A percentile compares a stretch with the other conserved stretches of the same genome.
Evolutionary conservation across 2,113 vertebrate genomes (phyloP).

Genomic region (Chaetorhynchus papuensis): DNA sequence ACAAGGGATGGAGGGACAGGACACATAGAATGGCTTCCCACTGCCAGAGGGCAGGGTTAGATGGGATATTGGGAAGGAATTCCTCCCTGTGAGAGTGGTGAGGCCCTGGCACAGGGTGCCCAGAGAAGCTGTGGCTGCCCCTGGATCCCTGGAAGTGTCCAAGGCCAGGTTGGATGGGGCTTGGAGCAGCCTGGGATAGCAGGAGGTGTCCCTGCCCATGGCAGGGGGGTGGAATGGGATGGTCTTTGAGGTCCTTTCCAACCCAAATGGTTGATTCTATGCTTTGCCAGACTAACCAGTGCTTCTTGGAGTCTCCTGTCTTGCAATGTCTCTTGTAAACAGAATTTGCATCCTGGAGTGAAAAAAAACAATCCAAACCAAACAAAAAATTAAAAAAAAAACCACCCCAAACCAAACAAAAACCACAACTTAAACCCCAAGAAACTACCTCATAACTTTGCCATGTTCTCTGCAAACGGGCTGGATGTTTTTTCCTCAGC

Average conservation of each 20-base stretch:
- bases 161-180: accelerated
- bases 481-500: neutral
- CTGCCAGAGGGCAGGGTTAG: accelerated
- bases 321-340: neutral
- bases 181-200: accelerated
- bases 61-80: neutral
- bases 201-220: neutral
- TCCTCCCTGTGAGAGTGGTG: accelerated
- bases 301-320: neutral
- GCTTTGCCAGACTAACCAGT: neutral
- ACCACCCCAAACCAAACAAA: neutral
- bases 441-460: neutral
- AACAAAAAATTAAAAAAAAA: neutral
- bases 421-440: neutral
- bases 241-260: neutral
- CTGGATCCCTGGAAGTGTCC: neutral
- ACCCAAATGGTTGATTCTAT: neutral
- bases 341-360: neutral
- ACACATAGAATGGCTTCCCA: neutral
- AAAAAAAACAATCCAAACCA: neutral
- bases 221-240: neutral
- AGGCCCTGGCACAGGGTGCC: neutral
- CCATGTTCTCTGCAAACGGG: neutral
- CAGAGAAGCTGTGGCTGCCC: neutral
- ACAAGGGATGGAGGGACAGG: neutral